phyloP scores from a whole-genome alignment of 2,113 vertebrate species.

The Shinisaurus crocodilurus region DNA sequence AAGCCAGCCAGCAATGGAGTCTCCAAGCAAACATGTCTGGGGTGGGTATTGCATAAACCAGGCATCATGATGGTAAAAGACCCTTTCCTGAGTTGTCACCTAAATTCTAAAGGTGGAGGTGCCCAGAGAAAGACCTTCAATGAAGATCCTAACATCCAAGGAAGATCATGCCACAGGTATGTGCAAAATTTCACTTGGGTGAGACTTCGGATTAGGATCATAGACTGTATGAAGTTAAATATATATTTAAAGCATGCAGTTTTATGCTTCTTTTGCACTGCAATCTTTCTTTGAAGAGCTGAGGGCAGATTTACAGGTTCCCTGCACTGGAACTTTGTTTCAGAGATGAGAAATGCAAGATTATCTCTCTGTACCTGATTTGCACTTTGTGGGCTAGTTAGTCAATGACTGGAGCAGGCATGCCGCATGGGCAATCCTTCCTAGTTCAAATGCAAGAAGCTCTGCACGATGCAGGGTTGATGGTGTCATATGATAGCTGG shows the following conservation, averaged over 20 bases:
- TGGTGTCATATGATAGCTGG: neutral
- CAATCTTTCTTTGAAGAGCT: neutral
- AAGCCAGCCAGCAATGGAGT: no score
- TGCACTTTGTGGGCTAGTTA: neutral
- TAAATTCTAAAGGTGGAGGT: neutral
- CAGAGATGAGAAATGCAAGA: neutral
- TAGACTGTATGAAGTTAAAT: neutral
- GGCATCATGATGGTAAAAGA: no score
- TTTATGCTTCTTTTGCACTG: neutral
- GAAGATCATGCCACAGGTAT: neutral
- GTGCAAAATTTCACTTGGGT: no score
- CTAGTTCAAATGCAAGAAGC: neutral
- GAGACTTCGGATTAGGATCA: no score
- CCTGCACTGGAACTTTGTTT: neutral
- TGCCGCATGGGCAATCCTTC: neutral
- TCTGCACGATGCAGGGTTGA: neutral
- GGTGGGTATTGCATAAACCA: neutral
- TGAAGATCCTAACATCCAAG: neutral
- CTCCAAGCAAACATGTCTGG: neutral
- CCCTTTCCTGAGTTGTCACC: no score
- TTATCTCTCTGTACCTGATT: neutral
- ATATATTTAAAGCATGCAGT: neutral
- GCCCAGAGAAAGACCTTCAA: neutral
- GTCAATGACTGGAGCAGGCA: neutral
- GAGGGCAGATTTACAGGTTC: neutral